Evolutionary conservation across 2,888 invertebrate species (phyloP).

Genomic region (Tiliacea citrago): DNA sequence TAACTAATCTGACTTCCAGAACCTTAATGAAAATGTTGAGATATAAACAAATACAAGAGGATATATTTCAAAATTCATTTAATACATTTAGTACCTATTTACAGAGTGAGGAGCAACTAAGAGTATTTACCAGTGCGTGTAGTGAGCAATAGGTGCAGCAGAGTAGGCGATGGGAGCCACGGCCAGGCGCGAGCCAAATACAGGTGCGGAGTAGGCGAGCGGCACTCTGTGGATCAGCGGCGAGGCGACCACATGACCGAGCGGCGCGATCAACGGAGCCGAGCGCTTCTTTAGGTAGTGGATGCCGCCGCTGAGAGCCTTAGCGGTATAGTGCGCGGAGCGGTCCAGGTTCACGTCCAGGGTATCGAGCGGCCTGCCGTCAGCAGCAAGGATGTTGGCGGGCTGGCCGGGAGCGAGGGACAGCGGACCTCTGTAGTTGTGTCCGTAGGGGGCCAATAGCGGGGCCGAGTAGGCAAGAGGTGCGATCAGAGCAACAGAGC

Average conservation of each 20-base stretch:
- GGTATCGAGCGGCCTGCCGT: constrained; percentile 86
- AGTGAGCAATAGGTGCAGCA: constrained; percentile 43
- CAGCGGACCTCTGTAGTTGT: constrained; percentile 83
- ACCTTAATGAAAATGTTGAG: neutral
- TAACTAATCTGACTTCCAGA: neutral
- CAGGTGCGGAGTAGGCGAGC: constrained; percentile 77
- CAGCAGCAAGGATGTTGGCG: constrained; percentile 82
- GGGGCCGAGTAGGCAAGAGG: constrained; percentile 49
- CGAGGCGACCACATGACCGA: constrained; percentile 40
- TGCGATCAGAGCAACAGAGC: constrained; percentile 71
- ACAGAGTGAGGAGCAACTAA: neutral
- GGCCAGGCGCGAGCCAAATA: constrained; percentile 41
- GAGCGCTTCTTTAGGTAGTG: constrained; percentile 82
- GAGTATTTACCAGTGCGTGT: constrained; percentile 21
- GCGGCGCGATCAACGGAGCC: constrained; percentile 64
- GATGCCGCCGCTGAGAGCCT: constrained; percentile 72
- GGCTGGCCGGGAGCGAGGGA: constrained; percentile 87
- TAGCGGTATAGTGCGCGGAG: constrained; percentile 83
- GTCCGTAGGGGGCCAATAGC: constrained; percentile 63
- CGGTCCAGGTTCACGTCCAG: constrained; percentile 85
- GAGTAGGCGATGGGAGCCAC: constrained; percentile 48
- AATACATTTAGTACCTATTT: constrained; percentile 17
- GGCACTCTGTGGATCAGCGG: constrained; percentile 50
- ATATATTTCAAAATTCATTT: neutral
- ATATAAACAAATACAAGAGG: neutral